Percentiles rank a stretch among this genome's conserved stretches.
Evolutionary conservation across 1,140 invertebrate species (phyloP).

Genomic region (Pseudoatta argentina): DNA sequence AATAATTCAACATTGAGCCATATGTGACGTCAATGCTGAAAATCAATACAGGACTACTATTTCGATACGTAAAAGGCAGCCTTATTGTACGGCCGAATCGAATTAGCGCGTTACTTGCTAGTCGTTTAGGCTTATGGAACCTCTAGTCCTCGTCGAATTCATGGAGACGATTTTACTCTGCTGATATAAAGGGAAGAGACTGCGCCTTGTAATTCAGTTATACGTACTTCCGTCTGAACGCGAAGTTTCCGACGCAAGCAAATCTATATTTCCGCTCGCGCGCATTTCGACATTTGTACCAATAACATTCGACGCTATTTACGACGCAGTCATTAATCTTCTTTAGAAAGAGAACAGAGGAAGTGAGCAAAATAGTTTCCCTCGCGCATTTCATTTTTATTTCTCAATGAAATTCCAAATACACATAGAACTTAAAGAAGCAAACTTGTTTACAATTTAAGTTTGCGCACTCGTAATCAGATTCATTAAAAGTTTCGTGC

Average conservation of each 20-base stretch:
- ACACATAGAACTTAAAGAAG: background rate
- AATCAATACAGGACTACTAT: constrained; percentile 21
- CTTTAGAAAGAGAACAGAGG: background rate
- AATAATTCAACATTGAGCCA: constrained; percentile 17
- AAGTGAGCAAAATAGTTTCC: background rate
- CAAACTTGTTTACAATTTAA: constrained; percentile 45
- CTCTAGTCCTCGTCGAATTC: background rate
- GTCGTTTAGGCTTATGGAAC: background rate
- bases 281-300: background rate
- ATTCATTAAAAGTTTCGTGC: constrained; percentile 49
- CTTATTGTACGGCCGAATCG: constrained; percentile 12
- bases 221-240: background rate
- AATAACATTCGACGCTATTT: constrained; percentile 14
- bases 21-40: constrained; percentile 40
- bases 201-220: constrained; percentile 13
- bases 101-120: constrained; percentile 10
- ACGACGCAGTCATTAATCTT: constrained; percentile 13
- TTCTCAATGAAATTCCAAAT: constrained; percentile 22
- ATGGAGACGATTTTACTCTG: background rate
- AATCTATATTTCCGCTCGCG: constrained; percentile 18
- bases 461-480: constrained; percentile 14
- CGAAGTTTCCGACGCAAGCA: background rate
- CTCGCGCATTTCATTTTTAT: background rate
- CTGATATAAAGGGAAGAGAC: background rate
- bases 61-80: constrained; percentile 17